A percentile compares a stretch with the other conserved stretches of the same genome.
These are phyloP conservation scores for Oncorhynchus clarkii DNA, from an alignment of 2,113 vertebrate species.

Conservation along the genomic window DNA sequence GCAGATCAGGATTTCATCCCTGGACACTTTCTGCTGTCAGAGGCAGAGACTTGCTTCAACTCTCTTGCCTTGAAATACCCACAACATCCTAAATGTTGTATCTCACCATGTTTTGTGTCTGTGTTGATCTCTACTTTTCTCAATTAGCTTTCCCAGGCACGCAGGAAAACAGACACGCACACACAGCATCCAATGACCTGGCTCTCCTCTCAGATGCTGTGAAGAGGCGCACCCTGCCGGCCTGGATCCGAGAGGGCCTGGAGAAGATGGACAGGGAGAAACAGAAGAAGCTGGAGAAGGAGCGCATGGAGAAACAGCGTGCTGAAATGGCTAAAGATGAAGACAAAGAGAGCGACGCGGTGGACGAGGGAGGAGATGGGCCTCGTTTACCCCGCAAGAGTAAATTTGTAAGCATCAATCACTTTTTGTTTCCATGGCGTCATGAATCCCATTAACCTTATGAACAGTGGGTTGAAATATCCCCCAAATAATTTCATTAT, in stretches of 20 bases:
- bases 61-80: neutral
- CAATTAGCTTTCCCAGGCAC: neutral
- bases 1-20: neutral
- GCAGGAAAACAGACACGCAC: neutral
- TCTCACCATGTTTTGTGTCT: neutral
- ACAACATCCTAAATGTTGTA: neutral
- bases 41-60: neutral
- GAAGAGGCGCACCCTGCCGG: conserved; percentile 93
- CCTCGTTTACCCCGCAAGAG: conserved; percentile 92
- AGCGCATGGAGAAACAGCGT: conserved; percentile 92
- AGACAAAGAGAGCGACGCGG: conserved; percentile 73
- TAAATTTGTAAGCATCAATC: conserved; percentile 90
- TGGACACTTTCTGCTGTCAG: neutral
- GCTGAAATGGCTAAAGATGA: conserved; percentile 89
- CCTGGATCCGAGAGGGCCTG: conserved; percentile 98
- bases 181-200: neutral
- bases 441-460: too few relatives aligned
- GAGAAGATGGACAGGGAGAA: conserved; percentile 99
- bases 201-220: conserved; percentile 81
- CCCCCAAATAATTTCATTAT: neutral
- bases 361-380: conserved; percentile 80
- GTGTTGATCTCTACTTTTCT: neutral
- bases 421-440: neutral
- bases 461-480: neutral
- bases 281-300: conserved; percentile 93